These are phyloP conservation scores for Drosophila mercatorum DNA, from an alignment of 2,888 invertebrate genomes.

Conservation along the genomic window DNA sequence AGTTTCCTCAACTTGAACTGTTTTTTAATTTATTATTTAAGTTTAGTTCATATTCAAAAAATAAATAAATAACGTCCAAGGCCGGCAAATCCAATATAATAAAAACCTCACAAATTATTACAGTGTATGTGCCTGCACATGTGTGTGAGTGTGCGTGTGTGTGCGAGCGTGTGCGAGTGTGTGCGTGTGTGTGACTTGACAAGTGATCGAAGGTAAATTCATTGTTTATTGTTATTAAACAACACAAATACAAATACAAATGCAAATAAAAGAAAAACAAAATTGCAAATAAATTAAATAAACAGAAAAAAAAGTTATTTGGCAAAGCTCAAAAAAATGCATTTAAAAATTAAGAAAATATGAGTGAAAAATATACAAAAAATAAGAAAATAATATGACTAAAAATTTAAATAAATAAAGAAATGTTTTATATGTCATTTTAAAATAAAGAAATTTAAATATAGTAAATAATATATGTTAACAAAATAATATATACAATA, in stretches of 20 bases:
- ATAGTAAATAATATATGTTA: neutral
- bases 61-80: slow-evolving; percentile 41
- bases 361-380: neutral
- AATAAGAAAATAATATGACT: neutral
- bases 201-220: slow-evolving; percentile 71
- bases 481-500: neutral
- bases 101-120: slow-evolving; percentile 33
- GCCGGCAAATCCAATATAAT: slow-evolving; percentile 46
- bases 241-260: slow-evolving; percentile 11
- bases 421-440: neutral
- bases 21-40: slow-evolving; percentile 69
- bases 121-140: slow-evolving; percentile 18
- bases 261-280: slow-evolving; percentile 1
- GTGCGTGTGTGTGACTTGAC: slow-evolving; percentile 44
- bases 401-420: neutral
- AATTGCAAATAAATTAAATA: neutral
- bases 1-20: slow-evolving; percentile 40
- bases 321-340: neutral
- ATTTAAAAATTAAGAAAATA: neutral
- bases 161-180: slow-evolving; percentile 19
- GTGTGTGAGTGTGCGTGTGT: slow-evolving; percentile 20
- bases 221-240: slow-evolving; percentile 54
- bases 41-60: slow-evolving; percentile 60
- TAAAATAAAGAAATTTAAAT: neutral
- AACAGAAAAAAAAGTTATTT: neutral